Evolutionary conservation across 64 coral and sea anemone species (phyloP), one percentile per base, ranked within the genome.

Genomic region (Dendrophyllia cribrosa): DNA sequence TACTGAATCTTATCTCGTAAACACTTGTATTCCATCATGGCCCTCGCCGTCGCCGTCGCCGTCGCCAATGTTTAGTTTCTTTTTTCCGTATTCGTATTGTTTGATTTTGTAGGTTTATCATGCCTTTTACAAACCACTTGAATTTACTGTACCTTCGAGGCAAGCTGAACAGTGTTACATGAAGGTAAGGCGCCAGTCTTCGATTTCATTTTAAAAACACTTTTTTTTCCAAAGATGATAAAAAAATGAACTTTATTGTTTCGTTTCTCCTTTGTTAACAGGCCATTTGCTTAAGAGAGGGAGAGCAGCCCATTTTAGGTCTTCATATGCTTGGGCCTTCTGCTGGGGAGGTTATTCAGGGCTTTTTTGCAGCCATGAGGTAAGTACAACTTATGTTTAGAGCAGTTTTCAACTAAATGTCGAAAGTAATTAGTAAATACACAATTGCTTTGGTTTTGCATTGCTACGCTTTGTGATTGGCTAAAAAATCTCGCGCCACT

Each of bases 81-180:
- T 14, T 14, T 76, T 2, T 61, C 75, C 77, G 2, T 8, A 60
- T 53, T 10, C 48, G 5, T 22, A 25, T 69, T 20, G 13, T 17
- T 75, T 17, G 7, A 20, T 71, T 9, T 50, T 70, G 0, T 59
- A 99, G 97, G 91, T 99, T 9, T 99, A 99, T 67, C 97, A 99
- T 61, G 97, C 97, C 19, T 99, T 96, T 76, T 99, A 99, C 91
- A 96, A 94, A 75, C 97, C 97, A 53, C 83, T 99, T 21, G 97
- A 99, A 76, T 99, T 88, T 77, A 99, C 83, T 7, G 91, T 96
- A 4, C 24, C 95, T 1, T 88, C 79, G 10, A 90, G 82, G 79
- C 71, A 94, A 14, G 82, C 82, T 11, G 88, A 87, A 26, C 87
- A 94, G 70, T 93, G 95, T 53, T 97, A 97, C 51, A 97, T 94